Evolutionary conservation across 1,140 invertebrate genomes (phyloP), one percentile per base, ranked within the genome.

Genomic region (Pygmarrhopalites habei): DNA sequence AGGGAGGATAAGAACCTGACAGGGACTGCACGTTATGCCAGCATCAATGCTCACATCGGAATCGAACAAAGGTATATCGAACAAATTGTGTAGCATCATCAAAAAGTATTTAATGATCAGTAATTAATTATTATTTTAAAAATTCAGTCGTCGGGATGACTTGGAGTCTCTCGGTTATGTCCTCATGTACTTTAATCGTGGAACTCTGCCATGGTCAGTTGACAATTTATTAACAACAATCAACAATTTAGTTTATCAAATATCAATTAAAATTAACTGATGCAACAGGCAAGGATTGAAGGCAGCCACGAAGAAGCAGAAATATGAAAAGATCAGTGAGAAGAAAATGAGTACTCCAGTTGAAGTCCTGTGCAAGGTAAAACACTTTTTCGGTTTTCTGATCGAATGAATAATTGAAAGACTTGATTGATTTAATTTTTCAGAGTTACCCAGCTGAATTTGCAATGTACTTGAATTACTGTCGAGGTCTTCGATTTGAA

Each of bases 301-400:
- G 77, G 95, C 94, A 28, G 92, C 91, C 23, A 98, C 92, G 12
- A 98, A 98, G 77, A 86, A 94, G 70, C 95, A 98, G 78, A 98
- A 98, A 75, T 98, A 98, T 75, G 95, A 98, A 75, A 86, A 92
- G 75, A 98, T 98, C 75, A 95, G 92, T 59, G 95, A 98, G 76
- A 98, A 97, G 80, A 98, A 98, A 83, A 88, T 97, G 81, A 94
- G 92, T 12, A 97, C 94, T 28, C 86, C 93, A 26, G 90, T 97
- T 66, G 91, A 97, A 76, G 89, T 92, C 72, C 81, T 98, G 26
- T 98, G 94, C 81, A 96, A 94, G 80, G 87, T 88, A 78, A 14
- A 32, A 23, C 1, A n/a, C n/a, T n/a, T n/a, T n/a, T n/a, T n/a
- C n/a, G n/a, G n/a, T n/a, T n/a, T n/a, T n/a, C n/a, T n/a, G n/a